Percentiles rank a stretch among this genome's conserved stretches.
Conservation (phyloP, 2,888 invertebrate genomes). For the Timema cristinae region DNA sequence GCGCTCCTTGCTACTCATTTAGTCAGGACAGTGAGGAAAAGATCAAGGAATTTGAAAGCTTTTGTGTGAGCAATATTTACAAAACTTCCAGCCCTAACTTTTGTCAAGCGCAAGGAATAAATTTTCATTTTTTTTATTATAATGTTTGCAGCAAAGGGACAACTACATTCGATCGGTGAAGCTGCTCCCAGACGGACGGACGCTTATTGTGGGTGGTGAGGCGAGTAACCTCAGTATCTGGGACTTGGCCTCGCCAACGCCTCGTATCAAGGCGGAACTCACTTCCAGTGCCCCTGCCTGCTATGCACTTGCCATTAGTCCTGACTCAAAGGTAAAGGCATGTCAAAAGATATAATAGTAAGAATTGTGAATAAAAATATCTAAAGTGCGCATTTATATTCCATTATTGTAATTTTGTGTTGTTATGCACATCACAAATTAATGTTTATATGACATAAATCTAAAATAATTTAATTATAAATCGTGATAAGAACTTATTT, state of each 20-base stretch:
- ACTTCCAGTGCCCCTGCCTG: slow-evolving; percentile 94
- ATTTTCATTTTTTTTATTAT: slow-evolving; percentile 1
- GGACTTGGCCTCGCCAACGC: slow-evolving; percentile 89
- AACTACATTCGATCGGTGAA: slow-evolving; percentile 96
- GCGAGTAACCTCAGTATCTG: slow-evolving; percentile 92
- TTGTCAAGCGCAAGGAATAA: not conserved
- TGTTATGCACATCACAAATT: too few species aligned
- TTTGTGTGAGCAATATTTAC: slow-evolving; percentile 10
- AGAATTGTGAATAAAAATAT: too few species aligned
- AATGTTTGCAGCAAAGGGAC: slow-evolving; percentile 70
- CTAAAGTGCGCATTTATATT: too few species aligned
- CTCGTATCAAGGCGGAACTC: slow-evolving; percentile 87
- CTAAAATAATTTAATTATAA: too few species aligned
- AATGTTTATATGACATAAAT: too few species aligned
- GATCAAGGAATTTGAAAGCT: too few species aligned
- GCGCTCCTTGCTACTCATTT: too few species aligned
- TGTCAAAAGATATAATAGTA: too few species aligned
- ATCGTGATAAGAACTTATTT: too few species aligned
- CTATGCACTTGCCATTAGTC: slow-evolving; percentile 94
- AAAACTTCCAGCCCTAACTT: not conserved
- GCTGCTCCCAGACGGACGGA: slow-evolving; percentile 85
- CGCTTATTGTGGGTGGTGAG: slow-evolving; percentile 93
- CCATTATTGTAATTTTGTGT: too few species aligned
- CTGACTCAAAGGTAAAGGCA: slow-evolving; percentile 73
- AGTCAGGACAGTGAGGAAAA: too few species aligned